These are phyloP conservation scores for Rhynchopsitta pachyrhyncha DNA, from an alignment of 2,113 vertebrate genomes.

Conservation along the genomic window DNA sequence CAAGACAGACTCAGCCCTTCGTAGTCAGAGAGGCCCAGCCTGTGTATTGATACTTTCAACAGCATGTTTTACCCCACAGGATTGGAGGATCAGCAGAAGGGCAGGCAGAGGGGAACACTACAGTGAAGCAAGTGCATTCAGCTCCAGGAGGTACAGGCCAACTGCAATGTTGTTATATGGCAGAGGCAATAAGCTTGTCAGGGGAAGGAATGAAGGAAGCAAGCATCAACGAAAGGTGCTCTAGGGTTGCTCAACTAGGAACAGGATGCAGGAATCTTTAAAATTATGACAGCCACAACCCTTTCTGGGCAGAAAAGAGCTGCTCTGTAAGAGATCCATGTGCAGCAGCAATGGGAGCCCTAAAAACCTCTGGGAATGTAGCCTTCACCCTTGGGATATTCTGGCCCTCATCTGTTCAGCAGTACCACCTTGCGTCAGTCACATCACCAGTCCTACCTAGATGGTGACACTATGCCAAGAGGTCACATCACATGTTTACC, in stretches of 20 bases:
- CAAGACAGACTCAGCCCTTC: background rate
- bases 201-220: background rate
- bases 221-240: background rate
- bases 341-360: background rate
- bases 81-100: background rate
- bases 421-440: background rate
- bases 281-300: background rate
- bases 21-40: background rate
- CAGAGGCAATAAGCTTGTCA: background rate
- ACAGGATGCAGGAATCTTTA: background rate
- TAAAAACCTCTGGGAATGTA: background rate
- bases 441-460: background rate
- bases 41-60: background rate
- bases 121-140: background rate
- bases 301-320: background rate
- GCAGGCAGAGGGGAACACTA: background rate
- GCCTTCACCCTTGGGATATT: background rate
- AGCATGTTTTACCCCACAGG: background rate
- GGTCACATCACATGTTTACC: background rate
- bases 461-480: background rate
- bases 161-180: rapidly evolving
- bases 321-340: background rate
- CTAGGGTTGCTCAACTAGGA: background rate
- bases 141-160: background rate
- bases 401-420: background rate